Conservation (phyloP, 2,797 vertebrate species). For the Pipistrellus nathusii region DNA sequence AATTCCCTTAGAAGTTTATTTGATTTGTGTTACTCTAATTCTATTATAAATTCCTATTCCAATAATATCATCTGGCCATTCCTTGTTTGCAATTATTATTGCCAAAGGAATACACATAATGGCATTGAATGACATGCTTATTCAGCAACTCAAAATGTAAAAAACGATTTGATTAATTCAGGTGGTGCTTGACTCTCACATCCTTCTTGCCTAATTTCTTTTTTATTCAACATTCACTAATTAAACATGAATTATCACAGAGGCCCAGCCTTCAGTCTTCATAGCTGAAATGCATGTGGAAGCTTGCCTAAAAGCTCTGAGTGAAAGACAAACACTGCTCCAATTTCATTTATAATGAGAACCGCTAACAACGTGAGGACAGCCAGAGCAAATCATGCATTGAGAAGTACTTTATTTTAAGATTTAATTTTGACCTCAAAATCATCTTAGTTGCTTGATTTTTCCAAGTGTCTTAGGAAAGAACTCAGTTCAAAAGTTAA, state of each 20-base stretch:
- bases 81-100: neutral
- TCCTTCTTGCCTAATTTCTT: neutral
- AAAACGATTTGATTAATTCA: neutral
- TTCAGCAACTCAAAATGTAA: constrained; percentile 26
- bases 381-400: neutral
- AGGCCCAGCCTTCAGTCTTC: neutral
- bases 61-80: neutral
- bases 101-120: constrained; percentile 8
- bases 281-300: neutral
- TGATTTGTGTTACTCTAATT: neutral
- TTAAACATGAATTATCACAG: neutral
- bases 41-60: neutral
- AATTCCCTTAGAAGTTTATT: neutral
- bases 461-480: neutral
- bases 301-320: neutral
- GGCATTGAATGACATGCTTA: neutral
- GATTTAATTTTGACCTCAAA: constrained; percentile 45
- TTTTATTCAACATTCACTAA: neutral
- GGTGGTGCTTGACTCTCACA: neutral
- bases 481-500: neutral
- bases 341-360: neutral
- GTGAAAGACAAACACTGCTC: neutral
- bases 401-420: neutral
- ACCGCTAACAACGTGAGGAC: neutral
- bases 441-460: neutral